Percentiles rank a stretch among this genome's conserved stretches.
Evolutionary conservation across 30 jellyfish, hydroid and myxozoan species (phyloP).

Genomic region (Pelagia noctiluca): DNA sequence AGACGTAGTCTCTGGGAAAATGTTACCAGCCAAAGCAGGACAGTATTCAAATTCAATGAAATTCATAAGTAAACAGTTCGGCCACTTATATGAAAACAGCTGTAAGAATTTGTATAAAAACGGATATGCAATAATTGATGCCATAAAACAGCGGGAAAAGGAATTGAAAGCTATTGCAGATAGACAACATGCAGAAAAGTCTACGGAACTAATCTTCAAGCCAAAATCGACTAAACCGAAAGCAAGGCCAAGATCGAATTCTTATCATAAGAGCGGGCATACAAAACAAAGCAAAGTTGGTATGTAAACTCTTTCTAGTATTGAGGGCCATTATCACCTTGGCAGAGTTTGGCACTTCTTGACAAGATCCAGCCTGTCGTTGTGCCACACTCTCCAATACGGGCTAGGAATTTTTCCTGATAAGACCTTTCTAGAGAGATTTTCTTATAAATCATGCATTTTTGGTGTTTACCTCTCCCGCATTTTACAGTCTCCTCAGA

Average conservation of each 20-base stretch:
- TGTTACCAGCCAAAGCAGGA: slow-evolving; percentile 19
- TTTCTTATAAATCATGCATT: too few species aligned
- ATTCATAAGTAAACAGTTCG: slow-evolving; percentile 62
- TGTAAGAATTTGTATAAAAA: slow-evolving; percentile 52
- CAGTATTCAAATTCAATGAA: slow-evolving; percentile 56
- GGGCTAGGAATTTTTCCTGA: too few species aligned
- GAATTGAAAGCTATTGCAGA: slow-evolving; percentile 75
- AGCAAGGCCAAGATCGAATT: slow-evolving; percentile 52
- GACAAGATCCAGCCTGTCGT: too few species aligned
- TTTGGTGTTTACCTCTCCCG: too few species aligned
- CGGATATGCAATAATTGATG: slow-evolving; percentile 42
- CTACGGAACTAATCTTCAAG: slow-evolving; percentile 43
- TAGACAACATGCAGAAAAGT: slow-evolving; percentile 31
- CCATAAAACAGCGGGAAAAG: slow-evolving; percentile 61
- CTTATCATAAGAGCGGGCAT: slow-evolving; percentile 38
- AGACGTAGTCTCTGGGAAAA: slow-evolving; percentile 15
- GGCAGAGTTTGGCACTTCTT: too few species aligned
- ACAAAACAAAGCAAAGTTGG: too few species aligned
- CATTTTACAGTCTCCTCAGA: too few species aligned
- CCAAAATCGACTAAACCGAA: slow-evolving; percentile 58
- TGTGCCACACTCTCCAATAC: too few species aligned
- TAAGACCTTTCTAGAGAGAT: too few species aligned
- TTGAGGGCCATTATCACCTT: too few species aligned
- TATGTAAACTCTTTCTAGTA: too few species aligned
- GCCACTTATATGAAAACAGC: slow-evolving; percentile 59